phyloP scores from a whole-genome alignment of 2,888 invertebrate species.

The Empis stercorea region DNA sequence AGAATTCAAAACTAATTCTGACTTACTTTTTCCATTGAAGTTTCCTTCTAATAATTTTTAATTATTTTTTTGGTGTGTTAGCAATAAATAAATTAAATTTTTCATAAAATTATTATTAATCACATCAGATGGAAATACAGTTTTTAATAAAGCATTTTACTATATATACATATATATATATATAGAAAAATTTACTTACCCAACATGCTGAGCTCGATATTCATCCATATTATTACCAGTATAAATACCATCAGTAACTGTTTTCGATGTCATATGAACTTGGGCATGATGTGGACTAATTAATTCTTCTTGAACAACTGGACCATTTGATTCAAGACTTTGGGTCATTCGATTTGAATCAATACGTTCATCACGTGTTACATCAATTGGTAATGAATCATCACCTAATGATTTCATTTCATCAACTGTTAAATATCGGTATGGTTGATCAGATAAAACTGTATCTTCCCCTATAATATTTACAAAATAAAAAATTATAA shows the following conservation, averaged over 20 bases:
- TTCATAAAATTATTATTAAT: neutral
- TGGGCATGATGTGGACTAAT: constrained; percentile 49
- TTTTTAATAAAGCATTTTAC: too few species aligned
- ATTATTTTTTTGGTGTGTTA: neutral
- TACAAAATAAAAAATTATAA: constrained; percentile 2
- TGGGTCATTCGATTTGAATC: constrained; percentile 50
- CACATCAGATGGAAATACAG: too few species aligned
- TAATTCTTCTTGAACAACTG: constrained; percentile 41
- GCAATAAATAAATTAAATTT: neutral
- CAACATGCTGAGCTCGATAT: constrained; percentile 45
- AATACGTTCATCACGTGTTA: constrained; percentile 77
- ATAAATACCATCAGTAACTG: constrained; percentile 40
- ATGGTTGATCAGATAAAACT: constrained; percentile 78
- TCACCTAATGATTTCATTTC: constrained; percentile 93
- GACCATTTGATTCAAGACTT: constrained; percentile 34
- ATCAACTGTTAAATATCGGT: constrained; percentile 85
- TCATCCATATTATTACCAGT: constrained; percentile 44
- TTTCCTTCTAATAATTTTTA: constrained; percentile 50
- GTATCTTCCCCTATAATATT: constrained; percentile 67
- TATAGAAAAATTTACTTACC: constrained; percentile 38
- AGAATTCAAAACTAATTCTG: too few species aligned
- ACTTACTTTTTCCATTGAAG: constrained; percentile 96
- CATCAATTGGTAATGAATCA: constrained; percentile 85
- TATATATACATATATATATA: constrained; percentile 6
- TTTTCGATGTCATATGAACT: constrained; percentile 36